Evolutionary conservation across 2,888 invertebrate genomes (phyloP), one percentile per base, ranked within the genome.

Genomic region (Cetonia aurata): DNA sequence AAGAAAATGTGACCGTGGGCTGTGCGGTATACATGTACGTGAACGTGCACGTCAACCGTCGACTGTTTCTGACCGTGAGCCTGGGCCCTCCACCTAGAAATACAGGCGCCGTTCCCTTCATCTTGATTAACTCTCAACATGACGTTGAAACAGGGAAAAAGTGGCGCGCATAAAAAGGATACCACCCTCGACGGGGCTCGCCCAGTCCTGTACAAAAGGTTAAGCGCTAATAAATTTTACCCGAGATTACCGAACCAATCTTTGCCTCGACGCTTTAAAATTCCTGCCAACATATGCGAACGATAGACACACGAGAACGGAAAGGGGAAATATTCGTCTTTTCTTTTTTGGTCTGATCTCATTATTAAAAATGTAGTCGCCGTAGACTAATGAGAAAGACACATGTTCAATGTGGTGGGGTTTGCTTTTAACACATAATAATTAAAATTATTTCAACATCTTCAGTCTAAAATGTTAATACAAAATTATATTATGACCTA

Each of bases 121-220:
- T 69, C 69, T 69, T 62, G 69, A 69, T 69, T 69, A 69, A 60
- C 69, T 59, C 69, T 52, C 69, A 69, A 69, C 69, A 62, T 69
- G 62, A 69, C 69, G 62, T 52, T 62, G 62, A 52, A 42, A 50
- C 60, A 62, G 53, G 53, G 53, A 59, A 59, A 69, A 69, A 60
- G 62, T 69, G 25, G 57, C 48, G 48, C 42, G 57, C 42, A 42
- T 52, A 69, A 69, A 69, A 69, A 55, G 53, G 60, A 69, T 69
- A 55, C 69, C 69, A 69, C 69, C 69, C 69, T 62, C 53, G 69
- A 69, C 53, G 69, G 69, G 62, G 8, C 42, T 48, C 69, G 69
- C 59, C 52, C 25, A 17, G 53, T 37, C 19, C 62, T 44, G 55
- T 44, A 69, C 69, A 62, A 69, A 65, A 69, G 69, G 69, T 69